Percentiles rank a stretch among this genome's conserved stretches.
Conservation (phyloP, 2,797 vertebrate species). For the Carapus acus region DNA sequence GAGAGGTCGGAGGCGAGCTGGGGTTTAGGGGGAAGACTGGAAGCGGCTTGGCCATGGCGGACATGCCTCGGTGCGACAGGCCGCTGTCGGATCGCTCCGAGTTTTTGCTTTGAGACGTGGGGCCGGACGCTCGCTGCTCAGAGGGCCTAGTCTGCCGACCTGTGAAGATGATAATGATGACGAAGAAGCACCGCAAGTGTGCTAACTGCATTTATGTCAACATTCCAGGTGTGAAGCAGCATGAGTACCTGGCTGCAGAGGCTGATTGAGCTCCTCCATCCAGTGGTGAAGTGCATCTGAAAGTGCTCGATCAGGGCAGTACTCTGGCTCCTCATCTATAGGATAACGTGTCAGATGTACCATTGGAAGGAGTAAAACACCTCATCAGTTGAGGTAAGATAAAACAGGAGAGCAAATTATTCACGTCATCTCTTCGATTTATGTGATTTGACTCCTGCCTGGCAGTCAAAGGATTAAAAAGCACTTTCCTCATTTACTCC, state of each 20-base stretch:
- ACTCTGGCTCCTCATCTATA: conserved; percentile 66
- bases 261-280: conserved; percentile 79
- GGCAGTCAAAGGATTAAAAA: too few relatives aligned
- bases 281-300: conserved; percentile 75
- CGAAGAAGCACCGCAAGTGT: too few relatives aligned
- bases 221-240: not conserved
- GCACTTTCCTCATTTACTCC: too few relatives aligned
- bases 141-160: conserved; percentile 63
- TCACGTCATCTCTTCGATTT: too few relatives aligned
- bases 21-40: conserved; percentile 61
- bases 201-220: not conserved
- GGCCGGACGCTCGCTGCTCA: conserved; percentile 57
- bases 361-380: too few relatives aligned
- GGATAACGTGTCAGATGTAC: conserved; percentile 21
- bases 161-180: conserved; percentile 19
- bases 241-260: conserved; percentile 73
- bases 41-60: conserved; percentile 53
- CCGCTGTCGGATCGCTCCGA: conserved; percentile 56
- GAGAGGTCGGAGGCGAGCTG: conserved; percentile 57
- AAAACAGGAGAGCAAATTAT: too few relatives aligned
- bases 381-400: too few relatives aligned
- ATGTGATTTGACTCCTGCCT: too few relatives aligned
- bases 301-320: conserved; percentile 76
- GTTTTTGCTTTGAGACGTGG: conserved; percentile 53
- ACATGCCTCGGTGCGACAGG: conserved; percentile 40